These are phyloP conservation scores for Drosophila orosa DNA, from an alignment of 1,140 invertebrate genomes.

Conservation along the genomic window DNA sequence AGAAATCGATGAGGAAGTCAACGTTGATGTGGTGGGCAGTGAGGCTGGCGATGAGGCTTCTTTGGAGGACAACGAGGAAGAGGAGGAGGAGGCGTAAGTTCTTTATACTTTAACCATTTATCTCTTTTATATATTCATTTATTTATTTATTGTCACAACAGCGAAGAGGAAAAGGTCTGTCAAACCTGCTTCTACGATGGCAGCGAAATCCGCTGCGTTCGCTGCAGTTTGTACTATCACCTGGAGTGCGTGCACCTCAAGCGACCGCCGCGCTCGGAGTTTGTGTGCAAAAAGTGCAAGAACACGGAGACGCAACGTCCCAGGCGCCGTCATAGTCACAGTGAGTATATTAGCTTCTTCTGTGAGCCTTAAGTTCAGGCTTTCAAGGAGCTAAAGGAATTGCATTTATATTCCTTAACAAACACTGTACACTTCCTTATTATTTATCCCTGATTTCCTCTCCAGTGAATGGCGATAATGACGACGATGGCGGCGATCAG, in stretches of 20 bases:
- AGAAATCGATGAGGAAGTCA: constrained; percentile 84
- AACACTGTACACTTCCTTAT: background rate
- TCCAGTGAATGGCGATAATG: constrained; percentile 53
- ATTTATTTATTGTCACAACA: background rate
- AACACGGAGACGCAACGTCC: constrained; percentile 29
- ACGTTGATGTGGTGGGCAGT: constrained; percentile 21
- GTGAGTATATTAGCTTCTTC: constrained; percentile 32
- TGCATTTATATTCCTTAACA: no score
- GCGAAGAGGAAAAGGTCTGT: constrained; percentile 68
- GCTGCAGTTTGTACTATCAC: constrained; percentile 67
- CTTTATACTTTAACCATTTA: background rate
- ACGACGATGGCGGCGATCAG: constrained; percentile 64
- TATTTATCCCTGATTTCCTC: background rate
- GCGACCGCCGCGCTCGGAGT: constrained; percentile 63
- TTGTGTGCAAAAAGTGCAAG: constrained; percentile 70
- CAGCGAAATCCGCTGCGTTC: constrained; percentile 66
- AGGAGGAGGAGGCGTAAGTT: constrained; percentile 52
- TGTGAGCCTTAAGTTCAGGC: background rate
- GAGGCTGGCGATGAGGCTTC: constrained; percentile 84
- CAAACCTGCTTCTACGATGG: constrained; percentile 74
- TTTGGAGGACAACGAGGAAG: constrained; percentile 93
- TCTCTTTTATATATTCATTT: background rate
- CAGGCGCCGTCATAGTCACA: constrained; percentile 53
- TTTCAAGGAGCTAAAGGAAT: no score
- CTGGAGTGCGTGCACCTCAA: constrained; percentile 73